phyloP scores from a whole-genome alignment of 2,113 vertebrate species.

The Tupaia tana region DNA sequence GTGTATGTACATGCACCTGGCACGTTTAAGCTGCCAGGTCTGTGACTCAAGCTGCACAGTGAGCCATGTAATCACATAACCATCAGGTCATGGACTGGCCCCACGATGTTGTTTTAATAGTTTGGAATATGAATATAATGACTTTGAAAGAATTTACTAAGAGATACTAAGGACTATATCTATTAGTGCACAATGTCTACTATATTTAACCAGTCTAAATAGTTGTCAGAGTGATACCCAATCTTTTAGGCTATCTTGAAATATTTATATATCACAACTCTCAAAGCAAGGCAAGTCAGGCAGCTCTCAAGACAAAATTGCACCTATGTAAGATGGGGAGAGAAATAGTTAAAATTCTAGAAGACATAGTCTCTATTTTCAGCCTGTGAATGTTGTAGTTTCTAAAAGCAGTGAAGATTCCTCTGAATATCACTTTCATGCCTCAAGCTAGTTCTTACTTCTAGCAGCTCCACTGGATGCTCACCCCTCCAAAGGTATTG shows the following conservation, averaged over 20 bases:
- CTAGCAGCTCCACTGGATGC: neutral
- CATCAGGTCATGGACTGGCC: too few species aligned
- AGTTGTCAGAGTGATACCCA: neutral
- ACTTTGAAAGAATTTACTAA: constrained; percentile 28
- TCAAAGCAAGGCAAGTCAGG: neutral
- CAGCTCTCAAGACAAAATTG: constrained; percentile 3
- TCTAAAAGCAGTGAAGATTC: neutral
- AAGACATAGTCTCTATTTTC: neutral
- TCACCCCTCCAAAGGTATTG: neutral
- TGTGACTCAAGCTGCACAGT: too few species aligned
- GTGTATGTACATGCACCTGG: too few species aligned
- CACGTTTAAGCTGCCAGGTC: too few species aligned
- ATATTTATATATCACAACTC: constrained; percentile 19
- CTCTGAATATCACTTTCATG: neutral
- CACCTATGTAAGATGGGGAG: neutral
- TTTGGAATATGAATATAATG: constrained; percentile 11
- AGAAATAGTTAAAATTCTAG: constrained; percentile 13
- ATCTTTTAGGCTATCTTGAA: neutral
- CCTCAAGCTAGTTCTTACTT: neutral
- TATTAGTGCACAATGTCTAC: neutral
- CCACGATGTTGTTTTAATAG: neutral
- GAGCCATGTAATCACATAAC: too few species aligned
- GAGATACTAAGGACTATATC: constrained; percentile 23
- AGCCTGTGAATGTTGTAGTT: neutral
- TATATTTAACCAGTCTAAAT: constrained; percentile 2